Evolutionary conservation across 2,888 invertebrate species (phyloP).

Genomic region (Trichacis sp.): DNA sequence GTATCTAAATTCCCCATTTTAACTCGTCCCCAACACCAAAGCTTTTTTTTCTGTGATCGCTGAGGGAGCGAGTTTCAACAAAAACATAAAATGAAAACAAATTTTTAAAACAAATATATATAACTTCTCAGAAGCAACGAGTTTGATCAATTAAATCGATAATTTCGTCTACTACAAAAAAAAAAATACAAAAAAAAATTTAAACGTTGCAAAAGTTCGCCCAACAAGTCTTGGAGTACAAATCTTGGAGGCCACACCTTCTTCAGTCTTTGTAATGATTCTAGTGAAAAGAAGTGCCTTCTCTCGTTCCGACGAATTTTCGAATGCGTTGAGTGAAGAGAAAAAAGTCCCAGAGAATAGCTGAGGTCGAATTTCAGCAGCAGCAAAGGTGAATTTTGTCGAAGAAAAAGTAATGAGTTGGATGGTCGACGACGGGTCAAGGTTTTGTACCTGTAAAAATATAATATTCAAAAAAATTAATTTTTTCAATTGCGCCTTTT

Average conservation of each 20-base stretch:
- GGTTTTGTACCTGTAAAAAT: no score
- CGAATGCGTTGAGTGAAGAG: conserved; percentile 50
- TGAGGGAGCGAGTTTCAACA: no score
- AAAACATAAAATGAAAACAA: no score
- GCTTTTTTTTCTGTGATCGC: not conserved
- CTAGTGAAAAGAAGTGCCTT: conserved; percentile 13
- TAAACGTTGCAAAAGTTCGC: not conserved
- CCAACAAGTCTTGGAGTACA: no score
- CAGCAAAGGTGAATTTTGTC: no score
- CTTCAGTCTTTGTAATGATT: conserved; percentile 2
- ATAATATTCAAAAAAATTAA: no score
- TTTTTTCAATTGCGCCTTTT: no score
- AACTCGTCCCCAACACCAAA: not conserved
- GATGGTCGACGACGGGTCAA: no score
- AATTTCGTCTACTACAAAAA: no score
- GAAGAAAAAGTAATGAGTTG: no score
- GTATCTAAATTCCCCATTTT: not conserved
- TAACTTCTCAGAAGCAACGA: not conserved
- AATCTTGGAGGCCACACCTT: not conserved
- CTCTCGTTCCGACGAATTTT: conserved; percentile 18
- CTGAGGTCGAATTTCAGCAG: conserved; percentile 63
- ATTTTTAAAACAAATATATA: no score
- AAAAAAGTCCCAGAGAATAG: conserved; percentile 61
- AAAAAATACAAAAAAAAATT: conserved; percentile 1
- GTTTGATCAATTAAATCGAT: no score